phyloP scores from a whole-genome alignment of 1,140 invertebrate species.

The Drosophila azteca region DNA sequence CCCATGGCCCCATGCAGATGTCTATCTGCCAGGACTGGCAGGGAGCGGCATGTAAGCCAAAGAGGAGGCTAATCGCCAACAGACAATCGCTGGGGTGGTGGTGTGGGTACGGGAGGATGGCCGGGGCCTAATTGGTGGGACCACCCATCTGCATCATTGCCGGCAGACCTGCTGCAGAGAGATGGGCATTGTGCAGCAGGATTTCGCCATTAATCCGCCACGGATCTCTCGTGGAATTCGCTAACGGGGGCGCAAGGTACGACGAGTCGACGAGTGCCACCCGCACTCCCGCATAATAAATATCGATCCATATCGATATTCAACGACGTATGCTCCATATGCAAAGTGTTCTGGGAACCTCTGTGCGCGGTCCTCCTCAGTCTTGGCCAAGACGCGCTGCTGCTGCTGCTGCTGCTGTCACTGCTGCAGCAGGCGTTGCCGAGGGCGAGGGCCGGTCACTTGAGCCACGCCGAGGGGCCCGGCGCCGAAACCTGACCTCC shows the following conservation, averaged over 20 bases:
- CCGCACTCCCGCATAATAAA: constrained; percentile 31
- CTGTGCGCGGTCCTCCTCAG: background rate
- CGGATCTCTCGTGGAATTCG: constrained; percentile 21
- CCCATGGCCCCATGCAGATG: constrained; percentile 30
- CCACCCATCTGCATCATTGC: constrained; percentile 29
- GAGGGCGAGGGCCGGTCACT: constrained; percentile 2
- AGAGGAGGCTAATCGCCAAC: constrained; percentile 30
- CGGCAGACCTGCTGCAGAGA: constrained; percentile 13
- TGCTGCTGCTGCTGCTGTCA: too few species aligned
- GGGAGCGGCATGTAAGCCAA: constrained; percentile 9
- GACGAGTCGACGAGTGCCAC: constrained; percentile 19
- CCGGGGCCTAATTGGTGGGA: constrained; percentile 35
- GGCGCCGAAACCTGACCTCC: constrained; percentile 59
- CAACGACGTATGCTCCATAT: constrained; percentile 24
- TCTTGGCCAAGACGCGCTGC: constrained; percentile 8
- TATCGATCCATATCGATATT: constrained; percentile 47
- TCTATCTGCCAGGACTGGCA: constrained; percentile 27
- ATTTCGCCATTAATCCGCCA: constrained; percentile 1
- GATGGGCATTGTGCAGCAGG: constrained; percentile 19
- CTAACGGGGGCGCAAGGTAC: background rate
- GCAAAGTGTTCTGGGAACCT: constrained; percentile 44
- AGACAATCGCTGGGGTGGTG: constrained; percentile 31
- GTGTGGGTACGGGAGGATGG: too few species aligned
- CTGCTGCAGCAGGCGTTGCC: background rate
- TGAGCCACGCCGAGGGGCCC: constrained; percentile 6